phyloP scores from a whole-genome alignment of 2,113 vertebrate genomes.

The Paratilapia polleni region DNA sequence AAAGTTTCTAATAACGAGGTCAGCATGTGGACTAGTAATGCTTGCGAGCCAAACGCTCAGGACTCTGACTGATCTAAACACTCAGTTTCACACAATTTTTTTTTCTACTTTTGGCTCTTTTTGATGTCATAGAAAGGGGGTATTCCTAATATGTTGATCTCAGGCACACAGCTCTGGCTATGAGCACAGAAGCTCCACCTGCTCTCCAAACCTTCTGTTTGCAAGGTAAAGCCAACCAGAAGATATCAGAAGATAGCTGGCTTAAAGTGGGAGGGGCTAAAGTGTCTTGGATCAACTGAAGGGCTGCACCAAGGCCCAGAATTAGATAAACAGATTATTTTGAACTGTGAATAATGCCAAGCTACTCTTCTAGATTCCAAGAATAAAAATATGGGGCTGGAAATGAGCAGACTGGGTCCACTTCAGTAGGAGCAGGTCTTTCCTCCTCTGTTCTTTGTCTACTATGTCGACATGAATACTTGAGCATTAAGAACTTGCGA shows the following conservation, averaged over 20 bases:
- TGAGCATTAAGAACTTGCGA: background rate
- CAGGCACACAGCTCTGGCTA: no score
- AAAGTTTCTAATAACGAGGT: background rate
- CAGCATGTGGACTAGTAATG: background rate
- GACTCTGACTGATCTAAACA: background rate
- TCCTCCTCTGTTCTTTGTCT: slow-evolving; percentile 12
- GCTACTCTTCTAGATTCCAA: background rate
- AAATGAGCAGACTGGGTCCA: background rate
- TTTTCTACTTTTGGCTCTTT: background rate
- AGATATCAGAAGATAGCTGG: background rate
- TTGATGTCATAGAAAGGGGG: background rate
- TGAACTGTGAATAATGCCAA: background rate
- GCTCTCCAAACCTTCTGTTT: background rate
- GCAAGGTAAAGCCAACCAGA: background rate
- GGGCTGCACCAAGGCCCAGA: background rate
- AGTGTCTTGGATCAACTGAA: background rate
- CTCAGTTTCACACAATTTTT: background rate
- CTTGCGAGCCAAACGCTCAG: background rate
- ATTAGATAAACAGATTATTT: background rate
- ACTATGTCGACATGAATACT: background rate
- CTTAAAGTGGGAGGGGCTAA: background rate
- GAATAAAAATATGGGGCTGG: background rate
- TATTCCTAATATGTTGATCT: background rate
- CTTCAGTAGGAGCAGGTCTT: background rate
- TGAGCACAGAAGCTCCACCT: background rate